Evolutionary conservation across 2,797 vertebrate genomes (phyloP), one percentile per base, ranked within the genome.

Genomic region (Kryptolebias ocellatus): DNA sequence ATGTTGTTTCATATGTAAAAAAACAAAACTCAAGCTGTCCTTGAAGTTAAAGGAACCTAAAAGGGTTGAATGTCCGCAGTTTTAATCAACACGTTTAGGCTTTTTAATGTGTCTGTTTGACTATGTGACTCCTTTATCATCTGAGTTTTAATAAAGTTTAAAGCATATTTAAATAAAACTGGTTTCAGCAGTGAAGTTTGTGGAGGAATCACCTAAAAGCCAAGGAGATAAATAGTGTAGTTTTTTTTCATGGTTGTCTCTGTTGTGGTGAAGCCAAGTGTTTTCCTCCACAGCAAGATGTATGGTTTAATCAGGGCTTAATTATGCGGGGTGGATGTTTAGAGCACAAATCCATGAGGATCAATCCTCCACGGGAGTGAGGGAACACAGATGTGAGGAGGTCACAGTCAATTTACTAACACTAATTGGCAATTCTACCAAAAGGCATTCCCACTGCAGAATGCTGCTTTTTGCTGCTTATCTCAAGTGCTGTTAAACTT

Each of bases 391-490:
- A 76, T 67, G 78, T 12, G 17, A 24, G 47, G 56, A 20, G 4
- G 56, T 71, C 69, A 54, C 70, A 74, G 45, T 69, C 55, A 61
- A 71, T 86, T 83, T 79, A 76, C 29, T 53, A 62, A n/a, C 49
- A 53, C 49, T 72, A 73, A 78, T 67, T 63, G n/a, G 55, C 65
- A 65, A 46, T 72, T 31, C 34, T 56, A 65, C 55, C 31, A 58
- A 49, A 70, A 59, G 51, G 58, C 45, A 18, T 1, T 14, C 17
- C 44, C 27, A 4, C 27, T 53, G 51, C 55, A 12, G 46, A 65
- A 15, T 15, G 28, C 28, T 2, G 5, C 17, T 31, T 53, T 53
- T 31, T 14, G 17, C 29, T 53, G 52, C 28, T 29, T 9, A 31
- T 53, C 52, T 10, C 16, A 47, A 47, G 45, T 47, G 45, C 45